Evolutionary conservation across 53 echinoderm and acorn worm species (phyloP).

Genomic region (Astropecten irregularis): DNA sequence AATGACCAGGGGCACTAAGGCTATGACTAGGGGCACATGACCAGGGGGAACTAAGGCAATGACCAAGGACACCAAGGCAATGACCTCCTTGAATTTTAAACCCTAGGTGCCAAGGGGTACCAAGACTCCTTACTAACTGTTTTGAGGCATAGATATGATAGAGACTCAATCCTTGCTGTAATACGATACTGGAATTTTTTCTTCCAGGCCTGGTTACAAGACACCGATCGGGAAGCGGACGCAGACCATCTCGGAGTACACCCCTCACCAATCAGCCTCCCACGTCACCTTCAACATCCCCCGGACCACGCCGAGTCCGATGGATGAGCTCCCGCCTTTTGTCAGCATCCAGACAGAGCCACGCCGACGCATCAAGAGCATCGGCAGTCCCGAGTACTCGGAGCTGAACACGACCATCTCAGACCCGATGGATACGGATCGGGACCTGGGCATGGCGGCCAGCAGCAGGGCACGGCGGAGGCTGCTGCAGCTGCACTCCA

Average conservation of each 20-base stretch:
- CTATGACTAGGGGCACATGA: too few species aligned
- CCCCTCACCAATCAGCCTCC: conserved; percentile 48
- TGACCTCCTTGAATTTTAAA: too few species aligned
- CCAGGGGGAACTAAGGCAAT: too few species aligned
- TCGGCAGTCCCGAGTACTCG: conserved; percentile 33
- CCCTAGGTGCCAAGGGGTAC: too few species aligned
- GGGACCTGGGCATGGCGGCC: conserved; percentile 46
- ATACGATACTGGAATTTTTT: too few species aligned
- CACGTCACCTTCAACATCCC: conserved; percentile 67
- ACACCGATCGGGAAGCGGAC: conserved; percentile 28
- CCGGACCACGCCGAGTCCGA: conserved; percentile 74
- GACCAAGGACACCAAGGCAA: too few species aligned
- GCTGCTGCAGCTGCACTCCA: conserved; percentile 58
- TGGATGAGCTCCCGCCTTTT: conserved; percentile 24
- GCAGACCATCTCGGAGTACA: conserved; percentile 36
- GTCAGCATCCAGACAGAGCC: conserved; percentile 53
- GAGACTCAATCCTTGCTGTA: too few species aligned
- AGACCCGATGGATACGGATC: conserved; percentile 72
- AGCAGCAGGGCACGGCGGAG: conserved; percentile 31
- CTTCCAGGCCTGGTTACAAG: conserved; percentile 20
- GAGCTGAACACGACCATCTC: conserved; percentile 80
- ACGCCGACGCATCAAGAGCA: conserved; percentile 38
- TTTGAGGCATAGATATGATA: too few species aligned
- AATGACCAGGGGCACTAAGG: too few species aligned
- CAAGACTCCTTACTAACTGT: too few species aligned